phyloP scores from a whole-genome alignment of 2,113 vertebrate genomes.

The Sylvia atricapilla region DNA sequence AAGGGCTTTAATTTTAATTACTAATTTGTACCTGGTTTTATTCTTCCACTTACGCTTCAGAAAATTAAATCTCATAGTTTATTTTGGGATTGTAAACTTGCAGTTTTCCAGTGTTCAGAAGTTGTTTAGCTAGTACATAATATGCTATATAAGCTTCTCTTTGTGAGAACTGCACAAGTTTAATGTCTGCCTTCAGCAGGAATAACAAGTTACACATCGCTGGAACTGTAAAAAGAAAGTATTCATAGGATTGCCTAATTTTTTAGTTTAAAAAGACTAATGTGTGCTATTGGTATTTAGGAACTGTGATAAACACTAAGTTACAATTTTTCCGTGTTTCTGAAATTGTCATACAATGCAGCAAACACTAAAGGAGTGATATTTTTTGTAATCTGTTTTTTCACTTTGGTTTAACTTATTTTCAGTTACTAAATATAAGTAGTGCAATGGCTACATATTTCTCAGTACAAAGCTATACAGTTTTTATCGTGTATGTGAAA shows the following conservation, averaged over 20 bases:
- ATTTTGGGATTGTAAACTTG: neutral
- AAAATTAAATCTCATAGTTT: neutral
- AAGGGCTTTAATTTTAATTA: neutral
- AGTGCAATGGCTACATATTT: accelerated
- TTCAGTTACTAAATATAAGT: neutral
- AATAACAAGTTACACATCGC: neutral
- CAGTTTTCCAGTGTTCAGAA: neutral
- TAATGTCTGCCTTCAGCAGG: neutral
- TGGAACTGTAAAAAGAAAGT: neutral
- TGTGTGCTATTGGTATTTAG: neutral
- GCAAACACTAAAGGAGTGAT: neutral
- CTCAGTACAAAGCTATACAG: neutral
- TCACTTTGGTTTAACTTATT: neutral
- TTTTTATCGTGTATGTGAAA: neutral
- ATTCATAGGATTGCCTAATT: neutral
- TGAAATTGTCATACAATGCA: neutral
- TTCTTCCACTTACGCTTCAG: neutral
- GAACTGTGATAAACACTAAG: neutral
- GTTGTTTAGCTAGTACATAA: neutral
- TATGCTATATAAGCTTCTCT: neutral
- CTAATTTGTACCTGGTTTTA: neutral
- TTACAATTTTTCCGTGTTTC: neutral
- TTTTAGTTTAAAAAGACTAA: neutral
- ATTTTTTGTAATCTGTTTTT: neutral
- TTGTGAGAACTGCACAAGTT: neutral